Base-by-base conservation (phyloP, 2,797 vertebrate species). In the Periparus ater region DNA sequence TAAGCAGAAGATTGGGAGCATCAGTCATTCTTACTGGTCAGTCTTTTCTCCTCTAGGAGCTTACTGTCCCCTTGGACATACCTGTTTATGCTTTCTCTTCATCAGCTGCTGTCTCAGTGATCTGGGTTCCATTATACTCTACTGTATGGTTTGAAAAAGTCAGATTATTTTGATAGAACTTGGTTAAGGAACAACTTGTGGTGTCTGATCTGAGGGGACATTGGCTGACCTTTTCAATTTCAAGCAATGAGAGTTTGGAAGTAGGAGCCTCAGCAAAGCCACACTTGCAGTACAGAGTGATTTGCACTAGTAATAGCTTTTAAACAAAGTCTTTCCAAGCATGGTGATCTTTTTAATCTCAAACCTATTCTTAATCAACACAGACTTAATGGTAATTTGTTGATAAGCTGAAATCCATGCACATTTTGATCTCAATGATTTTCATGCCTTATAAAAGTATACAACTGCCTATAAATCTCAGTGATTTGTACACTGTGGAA, bases 151-250 rank as follows among this genome's bases (percentile, higher is more conserved):
- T 85, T 55, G 32, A 74, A 73, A 58, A 58, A 17, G 5, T 10
- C 21, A 23, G n/a, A 10, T 65, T 38, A 38, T 70, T 91, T 75
- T 60, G 12, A 13, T 61, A 67, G 38, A 47, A 50, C 13, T 44
- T 0, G 0, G 3, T 32, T 68, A 38, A 57, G 17, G 38, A 62
- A 42, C 34, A 75, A 0, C 7, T 76, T 75, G 19, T 0, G 3
- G 76, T 70, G 42, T 4, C 30, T 73, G 32, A 25, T 77, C 12
- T 3, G 5, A 42, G 19, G 26, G 10, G 9, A 18, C 23, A 6
- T 26, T 54, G 44, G 30, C 51, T 77, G 66, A 55, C n/a, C 47
- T 87, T 87, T 61, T 2, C 4, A 58, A 63, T 42, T 17, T 42
- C 42, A 42, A 42, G 17, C 47, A 20, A 21, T 51, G n/a, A 78